Evolutionary conservation across 2,888 invertebrate species (phyloP).

Genomic region (Drosophila vallismaia): DNA sequence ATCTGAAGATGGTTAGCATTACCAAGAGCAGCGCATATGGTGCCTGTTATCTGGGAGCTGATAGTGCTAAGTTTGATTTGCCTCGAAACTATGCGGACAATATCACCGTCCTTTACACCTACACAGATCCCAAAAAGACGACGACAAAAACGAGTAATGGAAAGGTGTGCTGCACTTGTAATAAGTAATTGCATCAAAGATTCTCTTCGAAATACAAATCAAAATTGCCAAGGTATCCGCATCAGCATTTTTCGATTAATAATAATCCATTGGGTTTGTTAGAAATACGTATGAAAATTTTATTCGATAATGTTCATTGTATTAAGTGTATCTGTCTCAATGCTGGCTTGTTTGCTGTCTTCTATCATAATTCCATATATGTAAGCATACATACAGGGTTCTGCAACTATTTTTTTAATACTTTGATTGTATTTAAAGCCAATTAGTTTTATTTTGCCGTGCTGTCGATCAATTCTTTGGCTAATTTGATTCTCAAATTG

Average conservation of each 20-base stretch:
- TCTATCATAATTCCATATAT: conserved; percentile 40
- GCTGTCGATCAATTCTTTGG: conserved; percentile 70
- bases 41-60: conserved; percentile 93
- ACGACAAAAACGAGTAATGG: conserved; percentile 44
- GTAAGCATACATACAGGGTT: conserved; percentile 7
- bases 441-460: conserved; percentile 53
- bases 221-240: neutral
- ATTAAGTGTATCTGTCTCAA: conserved; percentile 55
- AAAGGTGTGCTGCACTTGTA: conserved; percentile 11
- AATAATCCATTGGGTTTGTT: conserved; percentile 53
- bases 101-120: conserved; percentile 87
- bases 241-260: neutral
- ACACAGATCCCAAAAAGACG: conserved; percentile 20
- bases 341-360: conserved; percentile 25
- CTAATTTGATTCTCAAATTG: conserved; percentile 63
- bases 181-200: neutral
- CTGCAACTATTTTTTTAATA: conserved; percentile 44
- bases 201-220: conserved; percentile 11
- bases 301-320: conserved; percentile 79
- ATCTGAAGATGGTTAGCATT: conserved; percentile 87
- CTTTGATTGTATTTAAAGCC: conserved; percentile 63
- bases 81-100: conserved; percentile 90
- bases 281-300: conserved; percentile 79
- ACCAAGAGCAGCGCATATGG: conserved; percentile 92
- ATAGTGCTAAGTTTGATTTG: conserved; percentile 86